A percentile compares a stretch with the other conserved stretches of the same genome.
Conservation (phyloP, 2,797 vertebrate genomes). For the Crax fasciolata region DNA sequence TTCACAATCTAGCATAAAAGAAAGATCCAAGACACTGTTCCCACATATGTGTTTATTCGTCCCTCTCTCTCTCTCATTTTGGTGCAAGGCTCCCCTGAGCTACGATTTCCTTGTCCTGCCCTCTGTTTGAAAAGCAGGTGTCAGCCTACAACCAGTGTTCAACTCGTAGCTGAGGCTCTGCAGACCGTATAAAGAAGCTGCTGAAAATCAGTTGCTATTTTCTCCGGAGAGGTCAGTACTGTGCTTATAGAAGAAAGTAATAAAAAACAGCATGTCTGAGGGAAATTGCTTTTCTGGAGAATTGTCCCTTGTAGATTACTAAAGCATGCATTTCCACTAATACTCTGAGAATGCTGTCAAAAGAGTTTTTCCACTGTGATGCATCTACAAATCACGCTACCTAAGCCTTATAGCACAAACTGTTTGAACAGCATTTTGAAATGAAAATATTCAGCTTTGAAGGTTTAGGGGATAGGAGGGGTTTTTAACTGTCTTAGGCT, state of each 20-base stretch:
- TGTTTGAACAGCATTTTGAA: conserved; percentile 57
- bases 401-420: conserved; percentile 61
- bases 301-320: conserved; percentile 68
- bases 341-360: conserved; percentile 59
- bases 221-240: conserved; percentile 58
- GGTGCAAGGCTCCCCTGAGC: neutral
- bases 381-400: conserved; percentile 66
- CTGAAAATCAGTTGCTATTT: conserved; percentile 57
- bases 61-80: neutral
- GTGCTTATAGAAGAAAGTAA: conserved; percentile 70
- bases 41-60: neutral
- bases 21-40: neutral
- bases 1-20: neutral
- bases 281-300: conserved; percentile 76
- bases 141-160: conserved; percentile 59
- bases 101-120: conserved; percentile 35
- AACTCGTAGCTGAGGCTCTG: conserved; percentile 37
- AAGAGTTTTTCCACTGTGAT: conserved; percentile 65
- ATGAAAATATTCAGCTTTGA: conserved; percentile 37
- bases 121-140: conserved; percentile 63
- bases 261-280: conserved; percentile 64
- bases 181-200: conserved; percentile 43
- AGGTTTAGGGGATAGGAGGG: conserved; percentile 19
- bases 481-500: conserved; percentile 28
- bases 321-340: conserved; percentile 53